Evolutionary conservation across 2,888 invertebrate genomes (phyloP).

Genomic region (Cheiracanthium punctorium): DNA sequence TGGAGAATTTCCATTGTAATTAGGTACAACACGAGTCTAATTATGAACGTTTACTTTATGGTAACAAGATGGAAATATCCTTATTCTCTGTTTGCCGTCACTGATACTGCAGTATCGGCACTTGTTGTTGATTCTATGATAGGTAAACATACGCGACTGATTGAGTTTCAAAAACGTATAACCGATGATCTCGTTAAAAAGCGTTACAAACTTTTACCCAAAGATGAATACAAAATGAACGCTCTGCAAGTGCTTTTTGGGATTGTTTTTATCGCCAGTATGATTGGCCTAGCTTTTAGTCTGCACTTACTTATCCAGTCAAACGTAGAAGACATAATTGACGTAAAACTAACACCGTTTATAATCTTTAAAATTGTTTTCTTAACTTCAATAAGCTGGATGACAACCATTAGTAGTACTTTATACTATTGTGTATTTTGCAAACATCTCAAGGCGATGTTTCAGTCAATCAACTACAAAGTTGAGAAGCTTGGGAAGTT

Average conservation of each 20-base stretch:
- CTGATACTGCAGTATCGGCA: slow-evolving; percentile 36
- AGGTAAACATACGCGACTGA: slow-evolving; percentile 27
- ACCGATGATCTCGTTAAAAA: slow-evolving; percentile 14
- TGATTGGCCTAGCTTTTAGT: neutral
- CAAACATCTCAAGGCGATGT: slow-evolving; percentile 45
- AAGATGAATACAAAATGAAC: slow-evolving; percentile 11
- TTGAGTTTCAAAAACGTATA: slow-evolving; percentile 22
- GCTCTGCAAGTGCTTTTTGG: slow-evolving; percentile 3
- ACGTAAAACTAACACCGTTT: neutral
- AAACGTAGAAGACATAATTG: neutral
- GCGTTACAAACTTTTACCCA: neutral
- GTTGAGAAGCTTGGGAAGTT: slow-evolving; percentile 2
- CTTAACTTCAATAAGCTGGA: slow-evolving; percentile 25
- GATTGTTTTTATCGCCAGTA: neutral
- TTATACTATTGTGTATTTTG: slow-evolving; percentile 53
- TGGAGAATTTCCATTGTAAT: slow-evolving; percentile 39
- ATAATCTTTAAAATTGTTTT: slow-evolving; percentile 2
- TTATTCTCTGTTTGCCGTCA: slow-evolving; percentile 9
- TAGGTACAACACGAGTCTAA: slow-evolving; percentile 18
- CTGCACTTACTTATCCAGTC: neutral
- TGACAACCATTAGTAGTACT: slow-evolving; percentile 27
- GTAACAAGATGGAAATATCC: neutral
- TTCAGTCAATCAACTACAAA: slow-evolving; percentile 26
- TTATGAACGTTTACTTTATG: slow-evolving; percentile 12
- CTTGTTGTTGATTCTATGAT: slow-evolving; percentile 44